Percentiles rank a stretch among this genome's conserved stretches.
These are phyloP conservation scores for Carettochelys insculpta DNA, from an alignment of 2,113 vertebrate genomes.

Conservation along the genomic window DNA sequence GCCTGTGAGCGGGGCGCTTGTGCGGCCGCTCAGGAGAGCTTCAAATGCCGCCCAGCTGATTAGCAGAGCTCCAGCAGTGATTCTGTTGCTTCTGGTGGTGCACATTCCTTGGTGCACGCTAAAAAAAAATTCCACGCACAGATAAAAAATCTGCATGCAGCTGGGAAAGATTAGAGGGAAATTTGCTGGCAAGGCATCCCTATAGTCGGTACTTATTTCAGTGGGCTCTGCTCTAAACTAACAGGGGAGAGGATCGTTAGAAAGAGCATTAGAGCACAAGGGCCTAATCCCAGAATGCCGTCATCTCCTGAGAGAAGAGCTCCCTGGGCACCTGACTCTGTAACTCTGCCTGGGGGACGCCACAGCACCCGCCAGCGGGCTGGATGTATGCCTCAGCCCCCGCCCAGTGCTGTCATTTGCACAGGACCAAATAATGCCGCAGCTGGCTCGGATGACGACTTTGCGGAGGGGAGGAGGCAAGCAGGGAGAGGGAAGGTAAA, in stretches of 20 bases:
- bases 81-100: too few species aligned
- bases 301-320: fast-evolving
- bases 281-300: background rate
- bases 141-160: too few species aligned
- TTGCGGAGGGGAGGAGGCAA: background rate
- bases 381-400: background rate
- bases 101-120: too few species aligned
- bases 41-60: too few species aligned
- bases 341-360: background rate
- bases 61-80: too few species aligned
- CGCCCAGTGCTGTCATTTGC: fast-evolving
- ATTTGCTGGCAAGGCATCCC: fast-evolving
- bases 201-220: fast-evolving
- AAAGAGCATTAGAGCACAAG: background rate
- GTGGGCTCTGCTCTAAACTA: fast-evolving
- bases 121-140: too few species aligned
- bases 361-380: background rate
- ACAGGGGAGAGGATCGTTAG: background rate
- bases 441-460: background rate
- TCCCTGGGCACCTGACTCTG: background rate
- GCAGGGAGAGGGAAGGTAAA: slow-evolving; percentile 59
- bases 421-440: background rate
- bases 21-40: too few species aligned
- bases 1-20: too few species aligned
- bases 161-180: too few species aligned